Base-by-base conservation (phyloP, 2,113 vertebrate genomes). In the Theristicus caerulescens region DNA sequence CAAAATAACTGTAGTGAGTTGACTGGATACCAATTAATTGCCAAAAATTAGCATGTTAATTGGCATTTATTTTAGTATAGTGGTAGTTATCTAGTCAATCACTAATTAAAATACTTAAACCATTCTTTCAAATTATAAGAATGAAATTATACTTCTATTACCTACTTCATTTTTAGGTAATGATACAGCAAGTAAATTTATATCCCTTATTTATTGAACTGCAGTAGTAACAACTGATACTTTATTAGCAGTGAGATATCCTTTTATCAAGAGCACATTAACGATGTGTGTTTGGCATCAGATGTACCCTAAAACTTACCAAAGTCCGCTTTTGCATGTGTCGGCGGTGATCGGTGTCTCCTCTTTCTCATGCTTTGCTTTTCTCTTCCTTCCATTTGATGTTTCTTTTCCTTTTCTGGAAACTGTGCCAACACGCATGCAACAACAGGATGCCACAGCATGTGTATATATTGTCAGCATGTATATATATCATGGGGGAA, bases 21-120 rank as follows among this genome's bases (percentile, higher is more conserved):
- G 94, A 96, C 95, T 98, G 83, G 69, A 95, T 95, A 97, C 95
- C 95, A 97, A 97, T 97, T 97, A 98, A 97, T 97, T 96, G 81
- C 62, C 51, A 73, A 94, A 93, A 96, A 97, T 97, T 98, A 97
- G 38, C 91, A 96, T 96, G 74, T 93, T 97, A 98, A 98, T 98
- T 96, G 87, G 42, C 42, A 96, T 97, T 97, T 97, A 97, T 98
- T 95, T 97, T 97, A 87, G 29, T 86, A 93, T 94, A 94, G 66
- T 86, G 31, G 46, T 92, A 92, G 71, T 89, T 97, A 94, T 97
- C 77, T 96, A 95, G 61, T 65, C 70, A 76, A 83, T 88, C 96
- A 82, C 73, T 97, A 97, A 98, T 97, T 96, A 84, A 97, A 97
- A 93, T 86, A 66, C 73, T 94, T 97, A 95, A 96, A 95, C 10